A percentile compares a stretch with the other conserved stretches of the same genome.
Conservation (phyloP, 2,797 vertebrate genomes). For the Oophaga sylvatica region DNA sequence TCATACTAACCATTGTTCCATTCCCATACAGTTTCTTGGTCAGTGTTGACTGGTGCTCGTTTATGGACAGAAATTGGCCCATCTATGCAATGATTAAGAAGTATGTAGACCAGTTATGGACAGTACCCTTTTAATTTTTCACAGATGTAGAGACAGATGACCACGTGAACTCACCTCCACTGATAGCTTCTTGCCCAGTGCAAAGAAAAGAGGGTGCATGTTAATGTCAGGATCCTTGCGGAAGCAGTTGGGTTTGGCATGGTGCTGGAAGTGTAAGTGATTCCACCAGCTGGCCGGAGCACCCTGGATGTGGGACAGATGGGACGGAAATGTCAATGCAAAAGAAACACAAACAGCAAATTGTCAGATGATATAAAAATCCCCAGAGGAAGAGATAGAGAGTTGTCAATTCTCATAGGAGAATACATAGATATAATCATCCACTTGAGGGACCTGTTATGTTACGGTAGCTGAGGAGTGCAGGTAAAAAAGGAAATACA, state of each 20-base stretch:
- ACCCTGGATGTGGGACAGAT: conserved; percentile 68
- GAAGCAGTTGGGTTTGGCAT: conserved; percentile 83
- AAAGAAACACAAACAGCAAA: neutral
- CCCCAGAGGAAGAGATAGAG: neutral
- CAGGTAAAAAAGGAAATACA: too few relatives aligned
- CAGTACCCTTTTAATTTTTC: neutral
- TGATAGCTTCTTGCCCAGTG: conserved; percentile 78
- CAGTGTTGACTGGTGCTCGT: too few relatives aligned
- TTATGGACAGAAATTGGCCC: too few relatives aligned
- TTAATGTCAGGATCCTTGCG: conserved; percentile 81
- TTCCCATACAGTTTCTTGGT: too few relatives aligned
- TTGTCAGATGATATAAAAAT: neutral
- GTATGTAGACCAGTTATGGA: neutral
- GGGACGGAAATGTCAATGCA: neutral
- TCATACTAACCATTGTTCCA: too few relatives aligned
- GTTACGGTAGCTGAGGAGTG: too few relatives aligned
- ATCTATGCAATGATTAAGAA: too few relatives aligned
- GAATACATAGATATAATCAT: neutral
- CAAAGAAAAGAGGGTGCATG: conserved; percentile 81
- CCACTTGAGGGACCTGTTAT: too few relatives aligned
- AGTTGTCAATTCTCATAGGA: neutral
- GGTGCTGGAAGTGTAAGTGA: conserved; percentile 83
- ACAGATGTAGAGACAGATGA: neutral
- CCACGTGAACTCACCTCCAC: conserved; percentile 74
- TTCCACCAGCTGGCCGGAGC: conserved; percentile 85